Conservation (phyloP, 2,113 vertebrate genomes). For the Madoqua kirkii region DNA sequence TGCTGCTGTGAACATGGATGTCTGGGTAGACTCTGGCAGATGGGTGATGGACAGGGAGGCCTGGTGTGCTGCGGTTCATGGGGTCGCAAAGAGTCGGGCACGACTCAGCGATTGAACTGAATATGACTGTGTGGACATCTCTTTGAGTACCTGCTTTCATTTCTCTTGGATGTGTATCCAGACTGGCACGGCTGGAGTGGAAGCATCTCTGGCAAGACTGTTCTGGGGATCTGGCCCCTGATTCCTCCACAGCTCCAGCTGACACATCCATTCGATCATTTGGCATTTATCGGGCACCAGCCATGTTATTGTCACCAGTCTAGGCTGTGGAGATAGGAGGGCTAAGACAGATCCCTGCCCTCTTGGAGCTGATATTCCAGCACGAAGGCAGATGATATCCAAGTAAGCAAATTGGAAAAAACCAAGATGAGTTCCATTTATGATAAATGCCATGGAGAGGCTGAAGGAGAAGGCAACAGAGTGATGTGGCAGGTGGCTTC, state of each 20-base stretch:
- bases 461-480: background rate
- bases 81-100: accelerated
- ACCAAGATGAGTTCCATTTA: background rate
- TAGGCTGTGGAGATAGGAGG: background rate
- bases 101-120: background rate
- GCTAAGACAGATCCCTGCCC: background rate
- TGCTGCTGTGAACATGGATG: background rate
- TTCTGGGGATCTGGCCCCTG: background rate
- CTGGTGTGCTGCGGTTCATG: background rate
- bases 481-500: background rate
- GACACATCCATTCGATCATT: background rate
- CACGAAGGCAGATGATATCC: background rate
- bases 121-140: background rate
- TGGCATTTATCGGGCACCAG: background rate
- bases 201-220: background rate
- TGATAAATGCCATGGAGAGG: background rate
- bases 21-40: background rate
- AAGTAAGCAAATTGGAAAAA: background rate
- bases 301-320: background rate
- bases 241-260: background rate
- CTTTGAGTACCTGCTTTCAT: background rate
- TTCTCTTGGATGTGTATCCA: background rate
- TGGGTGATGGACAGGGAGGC: background rate
- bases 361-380: background rate
- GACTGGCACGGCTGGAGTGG: background rate